Evolutionary conservation across 92 coral and sea anemone genomes (phyloP), one percentile per base, ranked within the genome.

Genomic region (Blastomussa wellsi): DNA sequence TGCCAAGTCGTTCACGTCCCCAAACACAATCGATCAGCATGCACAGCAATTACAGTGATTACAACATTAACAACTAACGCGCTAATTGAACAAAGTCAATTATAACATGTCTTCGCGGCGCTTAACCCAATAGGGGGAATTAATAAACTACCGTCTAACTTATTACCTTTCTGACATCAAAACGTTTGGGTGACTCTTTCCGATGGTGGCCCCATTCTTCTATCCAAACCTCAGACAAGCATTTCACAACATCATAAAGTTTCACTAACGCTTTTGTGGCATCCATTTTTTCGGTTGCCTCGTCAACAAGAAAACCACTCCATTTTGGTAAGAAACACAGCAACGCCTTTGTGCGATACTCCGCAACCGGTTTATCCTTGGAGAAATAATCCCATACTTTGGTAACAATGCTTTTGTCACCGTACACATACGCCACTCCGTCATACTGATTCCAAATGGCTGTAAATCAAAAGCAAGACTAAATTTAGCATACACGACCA

Each of bases 401-500:
- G 28, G 13, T 2, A 4, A 15, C 4, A 78, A 83, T 26, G 59
- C 77, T 1, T 33, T 55, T 19, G 5, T 37, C 81, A 8, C 36
- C 71, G 38, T 77, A 55, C 4, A 88, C 51, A 31, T 81, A 90
- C 5, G 84, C 36, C 70, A 90, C 87, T 37, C 92, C 92, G 55
- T 90, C 92, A 67, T 53, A 81, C 28, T 90, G 92, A 10, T 90
- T 72, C 90, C 89, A 90, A 15, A 37, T 33, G n/a, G 71, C 92
- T 90, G 2, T 8, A 44, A 44, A 13, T 10, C 49, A 44, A 44
- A 44, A 44, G 12, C 5, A 3, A 44, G 11, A 44, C 11, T n/a
- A n/a, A n/a, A n/a, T n/a, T n/a, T n/a, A n/a, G n/a, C n/a, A n/a
- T n/a, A n/a, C n/a, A n/a, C n/a, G n/a, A n/a, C n/a, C n/a, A n/a